A percentile compares a stretch with the other conserved stretches of the same genome.
These are phyloP conservation scores for Vandiemenella viatica DNA, from an alignment of 2,888 invertebrate species.

Conservation along the genomic window DNA sequence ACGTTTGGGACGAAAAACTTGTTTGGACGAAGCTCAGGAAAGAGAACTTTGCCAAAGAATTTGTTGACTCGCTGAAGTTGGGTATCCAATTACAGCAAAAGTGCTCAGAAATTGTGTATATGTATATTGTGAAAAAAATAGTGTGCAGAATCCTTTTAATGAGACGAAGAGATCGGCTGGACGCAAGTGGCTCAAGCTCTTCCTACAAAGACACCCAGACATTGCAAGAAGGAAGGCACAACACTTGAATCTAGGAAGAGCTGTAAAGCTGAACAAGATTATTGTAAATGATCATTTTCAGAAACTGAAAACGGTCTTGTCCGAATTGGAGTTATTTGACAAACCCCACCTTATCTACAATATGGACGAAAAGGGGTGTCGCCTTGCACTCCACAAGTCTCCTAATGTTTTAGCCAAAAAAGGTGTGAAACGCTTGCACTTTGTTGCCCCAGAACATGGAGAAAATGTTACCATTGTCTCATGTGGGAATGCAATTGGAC, in stretches of 20 bases:
- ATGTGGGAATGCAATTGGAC: background rate
- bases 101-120: background rate
- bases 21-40: background rate
- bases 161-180: background rate
- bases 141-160: background rate
- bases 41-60: background rate
- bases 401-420: conserved; percentile 2
- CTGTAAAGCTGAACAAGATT: conserved; percentile 1
- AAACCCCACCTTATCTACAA: background rate
- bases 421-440: background rate
- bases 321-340: background rate
- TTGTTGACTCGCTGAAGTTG: background rate
- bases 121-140: too few species aligned
- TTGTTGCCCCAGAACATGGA: background rate
- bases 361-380: background rate
- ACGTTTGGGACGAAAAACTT: background rate
- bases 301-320: background rate
- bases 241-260: background rate
- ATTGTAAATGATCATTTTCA: conserved; percentile 2
- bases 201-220: background rate
- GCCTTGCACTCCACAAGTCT: background rate
- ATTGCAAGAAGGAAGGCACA: conserved; percentile 1
- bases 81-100: background rate
- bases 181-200: background rate
- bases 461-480: conserved; percentile 1